These are phyloP conservation scores for Myrmophylax atrothorax DNA, from an alignment of 2,113 vertebrate species.

Conservation along the genomic window DNA sequence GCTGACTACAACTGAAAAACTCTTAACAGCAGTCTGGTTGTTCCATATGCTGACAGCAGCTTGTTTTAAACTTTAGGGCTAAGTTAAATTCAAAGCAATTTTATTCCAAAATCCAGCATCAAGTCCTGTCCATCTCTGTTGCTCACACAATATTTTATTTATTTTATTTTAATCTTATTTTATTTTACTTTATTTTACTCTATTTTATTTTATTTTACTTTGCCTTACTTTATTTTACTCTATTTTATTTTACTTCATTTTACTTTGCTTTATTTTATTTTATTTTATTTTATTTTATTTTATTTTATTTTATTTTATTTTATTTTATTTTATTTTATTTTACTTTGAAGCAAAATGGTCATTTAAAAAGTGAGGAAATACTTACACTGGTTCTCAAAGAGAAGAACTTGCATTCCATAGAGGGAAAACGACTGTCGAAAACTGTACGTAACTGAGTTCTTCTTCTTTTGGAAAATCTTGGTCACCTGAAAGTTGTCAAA, in stretches of 20 bases:
- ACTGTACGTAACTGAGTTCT: constrained; percentile 96
- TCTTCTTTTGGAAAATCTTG: constrained; percentile 99
- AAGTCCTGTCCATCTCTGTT: background rate
- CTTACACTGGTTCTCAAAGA: constrained; percentile 98
- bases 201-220: background rate
- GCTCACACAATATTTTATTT: background rate
- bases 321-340: background rate
- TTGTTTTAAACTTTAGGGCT: background rate
- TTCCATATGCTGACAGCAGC: background rate
- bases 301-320: background rate
- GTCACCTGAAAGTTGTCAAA: constrained; percentile 83
- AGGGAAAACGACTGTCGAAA: constrained; percentile 97
- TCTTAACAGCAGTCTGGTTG: background rate
- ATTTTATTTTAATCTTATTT: background rate
- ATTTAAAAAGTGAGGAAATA: background rate
- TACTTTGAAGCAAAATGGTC: background rate
- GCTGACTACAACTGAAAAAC: background rate
- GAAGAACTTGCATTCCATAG: constrained; percentile 94
- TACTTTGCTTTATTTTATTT: background rate
- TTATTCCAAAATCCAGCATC: background rate
- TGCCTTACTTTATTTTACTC: background rate
- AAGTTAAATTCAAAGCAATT: background rate
- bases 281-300: background rate
- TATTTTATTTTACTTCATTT: background rate
- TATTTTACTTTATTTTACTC: background rate